A percentile compares a stretch with the other conserved stretches of the same genome.
phyloP scores from a whole-genome alignment of 1,140 invertebrate genomes.

The Xylocopa sonorina region DNA sequence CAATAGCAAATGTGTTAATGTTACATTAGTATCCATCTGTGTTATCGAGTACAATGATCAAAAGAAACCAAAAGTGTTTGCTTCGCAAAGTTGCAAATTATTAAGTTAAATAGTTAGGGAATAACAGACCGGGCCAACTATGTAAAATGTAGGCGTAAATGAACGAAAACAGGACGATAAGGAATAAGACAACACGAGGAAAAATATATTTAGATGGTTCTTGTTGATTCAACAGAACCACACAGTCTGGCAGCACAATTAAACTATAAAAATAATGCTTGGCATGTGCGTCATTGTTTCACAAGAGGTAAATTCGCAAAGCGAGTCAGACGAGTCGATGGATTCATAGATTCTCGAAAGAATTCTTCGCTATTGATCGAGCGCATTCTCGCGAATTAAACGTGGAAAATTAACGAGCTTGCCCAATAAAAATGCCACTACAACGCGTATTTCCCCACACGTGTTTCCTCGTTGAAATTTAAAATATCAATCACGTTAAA shows the following conservation, averaged over 20 bases:
- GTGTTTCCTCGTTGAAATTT: not conserved
- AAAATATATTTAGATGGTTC: too few relatives aligned
- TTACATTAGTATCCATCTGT: too few relatives aligned
- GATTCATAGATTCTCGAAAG: conserved; percentile 39
- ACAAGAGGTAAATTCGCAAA: not conserved
- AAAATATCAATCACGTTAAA: too few relatives aligned
- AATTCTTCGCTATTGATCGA: conserved; percentile 37
- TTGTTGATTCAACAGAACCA: not conserved
- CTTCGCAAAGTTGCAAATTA: too few relatives aligned
- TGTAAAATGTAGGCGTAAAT: not conserved
- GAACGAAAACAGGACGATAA: too few relatives aligned
- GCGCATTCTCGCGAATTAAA: too few relatives aligned
- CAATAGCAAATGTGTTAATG: too few relatives aligned
- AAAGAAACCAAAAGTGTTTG: too few relatives aligned
- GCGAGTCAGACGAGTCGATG: not conserved
- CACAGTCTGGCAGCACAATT: not conserved
- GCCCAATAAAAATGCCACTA: not conserved
- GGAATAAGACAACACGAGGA: too few relatives aligned
- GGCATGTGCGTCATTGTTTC: not conserved
- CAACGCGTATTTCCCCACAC: not conserved
- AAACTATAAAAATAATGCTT: not conserved
- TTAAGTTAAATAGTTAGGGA: not conserved
- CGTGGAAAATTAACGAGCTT: too few relatives aligned
- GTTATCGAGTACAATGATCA: too few relatives aligned
- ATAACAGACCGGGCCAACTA: not conserved